Evolutionary conservation across 2,888 invertebrate genomes (phyloP).

Genomic region (Monochamus alternatus): DNA sequence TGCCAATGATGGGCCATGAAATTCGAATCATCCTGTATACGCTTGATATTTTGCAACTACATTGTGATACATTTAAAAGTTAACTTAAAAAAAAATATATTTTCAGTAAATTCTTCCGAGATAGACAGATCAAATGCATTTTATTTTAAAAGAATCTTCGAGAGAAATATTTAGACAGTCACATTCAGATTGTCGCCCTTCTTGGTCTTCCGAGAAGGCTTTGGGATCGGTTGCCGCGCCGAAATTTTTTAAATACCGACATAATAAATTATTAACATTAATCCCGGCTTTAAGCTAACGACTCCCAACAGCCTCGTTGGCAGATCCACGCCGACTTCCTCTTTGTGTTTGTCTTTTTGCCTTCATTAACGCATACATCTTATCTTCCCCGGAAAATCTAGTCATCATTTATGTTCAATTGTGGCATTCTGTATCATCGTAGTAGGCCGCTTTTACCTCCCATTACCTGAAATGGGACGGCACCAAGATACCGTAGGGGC

Average conservation of each 20-base stretch:
- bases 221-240: no score
- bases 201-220: no score
- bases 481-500: slow-evolving; percentile 1
- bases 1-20: no score
- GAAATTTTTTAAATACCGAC: slow-evolving; percentile 16
- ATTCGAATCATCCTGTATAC: no score
- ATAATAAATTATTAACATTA: slow-evolving; percentile 26
- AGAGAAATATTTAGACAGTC: no score
- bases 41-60: no score
- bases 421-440: slow-evolving; percentile 32
- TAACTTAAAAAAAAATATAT: no score
- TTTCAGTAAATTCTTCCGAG: no score
- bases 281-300: slow-evolving; percentile 22
- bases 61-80: no score
- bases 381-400: slow-evolving; percentile 32
- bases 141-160: no score
- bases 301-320: slow-evolving; percentile 23
- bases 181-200: no score
- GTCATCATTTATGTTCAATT: slow-evolving; percentile 36
- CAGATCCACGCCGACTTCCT: slow-evolving; percentile 23
- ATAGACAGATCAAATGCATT: no score
- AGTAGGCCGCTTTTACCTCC: slow-evolving; percentile 19
- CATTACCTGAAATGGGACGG: slow-evolving; percentile 37
- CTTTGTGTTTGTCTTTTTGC: slow-evolving; percentile 38
- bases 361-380: slow-evolving; percentile 37